Base-by-base conservation (phyloP, 1,140 invertebrate genomes). In the Bradysia coprophila region DNA sequence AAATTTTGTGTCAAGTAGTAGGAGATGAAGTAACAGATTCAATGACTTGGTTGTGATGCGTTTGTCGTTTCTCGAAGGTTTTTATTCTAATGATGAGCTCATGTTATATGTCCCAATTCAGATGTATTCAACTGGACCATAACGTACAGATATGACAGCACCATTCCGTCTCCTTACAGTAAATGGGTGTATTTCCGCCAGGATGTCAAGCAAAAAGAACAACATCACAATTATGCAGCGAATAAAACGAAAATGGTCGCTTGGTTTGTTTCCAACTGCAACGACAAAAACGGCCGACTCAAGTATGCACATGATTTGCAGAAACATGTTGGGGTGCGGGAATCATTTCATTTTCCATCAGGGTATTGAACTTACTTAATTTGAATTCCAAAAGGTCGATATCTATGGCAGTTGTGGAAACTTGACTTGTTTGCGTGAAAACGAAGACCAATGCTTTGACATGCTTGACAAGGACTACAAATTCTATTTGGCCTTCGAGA, bases 401-500 rank as follows among this genome's bases (percentile, higher is more conserved):
- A 63, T 79, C n/a, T 83, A 71, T 47, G 83, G 83, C n/a, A 45
- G 42, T 0, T 87, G 81, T 59, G 69, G 69, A 5, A 42, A 44
- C 3, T 21, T 57, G 0, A 47, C 49, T 4, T 72, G 68, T 51
- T 37, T 54, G 0, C 43, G 37, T 2, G 41, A 56, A 4, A 22
- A 50, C 4, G 38, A 45, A 11, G 48, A 57, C 1, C 49, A 61
- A 19, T 72, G 68, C 42, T 62, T 64, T 34, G 44, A 55, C n/a
- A 49, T 53, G 6, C 41, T 75, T 4, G 46, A 56, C 16, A 57
- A 60, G 1, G 47, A 65, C 23, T 79, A 80, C 54, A 72, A 69
- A 48, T 80, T 80, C 48, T 80, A 79, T 52, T 54, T 81, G 21
- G 66, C 76, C 0, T 78, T 81, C 43, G 77, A 81, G 52, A 81